Percentiles rank a stretch among this genome's conserved stretches.
These are phyloP conservation scores for Sebastes diploproa DNA, from an alignment of 2,797 vertebrate species.

Conservation along the genomic window DNA sequence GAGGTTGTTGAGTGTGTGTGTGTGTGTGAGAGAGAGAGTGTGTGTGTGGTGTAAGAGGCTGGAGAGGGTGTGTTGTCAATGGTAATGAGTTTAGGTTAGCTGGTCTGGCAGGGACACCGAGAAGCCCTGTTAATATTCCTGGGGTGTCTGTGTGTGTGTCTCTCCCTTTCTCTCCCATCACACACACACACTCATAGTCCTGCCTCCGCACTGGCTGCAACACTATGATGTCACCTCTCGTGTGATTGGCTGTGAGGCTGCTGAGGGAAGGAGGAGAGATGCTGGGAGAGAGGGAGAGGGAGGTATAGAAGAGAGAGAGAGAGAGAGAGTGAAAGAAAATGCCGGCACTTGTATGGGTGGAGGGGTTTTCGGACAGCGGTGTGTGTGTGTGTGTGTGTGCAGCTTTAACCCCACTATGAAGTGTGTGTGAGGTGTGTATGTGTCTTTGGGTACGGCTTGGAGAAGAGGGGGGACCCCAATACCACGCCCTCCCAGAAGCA, in stretches of 20 bases:
- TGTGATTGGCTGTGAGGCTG: constrained; percentile 76
- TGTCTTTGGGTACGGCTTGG: constrained; percentile 54
- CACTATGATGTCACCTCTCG: constrained; percentile 82
- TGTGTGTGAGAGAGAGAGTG: background rate
- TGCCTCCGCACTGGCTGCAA: constrained; percentile 83
- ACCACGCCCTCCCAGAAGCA: constrained; percentile 80
- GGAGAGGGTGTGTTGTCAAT: constrained; percentile 41
- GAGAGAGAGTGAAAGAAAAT: constrained; percentile 85
- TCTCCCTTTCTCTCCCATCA: constrained; percentile 36
- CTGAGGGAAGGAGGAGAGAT: constrained; percentile 74
- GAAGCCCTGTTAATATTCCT: constrained; percentile 76
- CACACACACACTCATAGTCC: constrained; percentile 51
- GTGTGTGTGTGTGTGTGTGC: constrained; percentile 66
- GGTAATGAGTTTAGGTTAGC: constrained; percentile 72
- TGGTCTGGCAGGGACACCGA: constrained; percentile 55
- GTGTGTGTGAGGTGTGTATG: constrained; percentile 78
- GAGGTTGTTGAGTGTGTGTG: constrained; percentile 6
- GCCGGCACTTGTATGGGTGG: constrained; percentile 89
- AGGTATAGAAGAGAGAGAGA: background rate
- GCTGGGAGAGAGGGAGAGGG: constrained; percentile 52
- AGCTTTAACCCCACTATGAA: constrained; percentile 62
- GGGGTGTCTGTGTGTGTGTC: constrained; percentile 65
- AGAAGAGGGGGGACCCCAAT: constrained; percentile 70
- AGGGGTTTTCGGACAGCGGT: constrained; percentile 77
- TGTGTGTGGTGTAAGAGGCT: background rate